A percentile compares a stretch with the other conserved stretches of the same genome.
These are phyloP conservation scores for Spisula solida DNA, from an alignment of 2,888 invertebrate species.

Conservation along the genomic window DNA sequence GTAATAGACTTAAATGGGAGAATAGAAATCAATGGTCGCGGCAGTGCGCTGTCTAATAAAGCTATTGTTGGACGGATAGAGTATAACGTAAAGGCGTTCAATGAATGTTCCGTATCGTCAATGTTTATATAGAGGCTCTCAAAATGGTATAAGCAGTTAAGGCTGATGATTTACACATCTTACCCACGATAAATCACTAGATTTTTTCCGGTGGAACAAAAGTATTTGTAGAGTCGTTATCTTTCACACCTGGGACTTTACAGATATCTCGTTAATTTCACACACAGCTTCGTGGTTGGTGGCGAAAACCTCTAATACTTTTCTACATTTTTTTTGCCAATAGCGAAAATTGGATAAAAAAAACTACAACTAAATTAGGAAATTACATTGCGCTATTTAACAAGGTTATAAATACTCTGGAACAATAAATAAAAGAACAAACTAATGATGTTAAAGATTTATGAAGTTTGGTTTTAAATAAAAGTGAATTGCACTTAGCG, in stretches of 20 bases:
- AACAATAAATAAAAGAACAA: slow-evolving; percentile 16
- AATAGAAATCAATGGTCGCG: slow-evolving; percentile 59
- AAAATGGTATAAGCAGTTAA: slow-evolving; percentile 47
- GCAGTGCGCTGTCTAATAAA: slow-evolving; percentile 53
- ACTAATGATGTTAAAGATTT: not conserved
- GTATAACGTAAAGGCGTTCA: slow-evolving; percentile 55
- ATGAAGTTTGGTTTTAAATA: slow-evolving; percentile 24
- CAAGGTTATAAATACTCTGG: not conserved
- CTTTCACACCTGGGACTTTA: slow-evolving; percentile 52
- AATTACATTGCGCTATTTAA: slow-evolving; percentile 13
- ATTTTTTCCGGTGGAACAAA: slow-evolving; percentile 43
- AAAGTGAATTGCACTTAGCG: not conserved
- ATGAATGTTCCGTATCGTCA: slow-evolving; percentile 60
- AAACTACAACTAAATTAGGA: not conserved
- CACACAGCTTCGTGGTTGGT: slow-evolving; percentile 48
- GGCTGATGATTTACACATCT: slow-evolving; percentile 58
- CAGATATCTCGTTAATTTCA: slow-evolving; percentile 46
- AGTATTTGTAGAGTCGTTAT: slow-evolving; percentile 49
- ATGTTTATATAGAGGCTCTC: slow-evolving; percentile 62
- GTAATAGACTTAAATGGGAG: slow-evolving; percentile 60
- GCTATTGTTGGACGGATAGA: slow-evolving; percentile 41
- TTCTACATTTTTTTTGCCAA: slow-evolving; percentile 4
- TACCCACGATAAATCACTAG: slow-evolving; percentile 49
- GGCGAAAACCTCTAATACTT: slow-evolving; percentile 32
- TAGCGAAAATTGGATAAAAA: slow-evolving; percentile 6